phyloP scores from a whole-genome alignment of 2,888 invertebrate genomes.

The Eupithecia subumbrata region DNA sequence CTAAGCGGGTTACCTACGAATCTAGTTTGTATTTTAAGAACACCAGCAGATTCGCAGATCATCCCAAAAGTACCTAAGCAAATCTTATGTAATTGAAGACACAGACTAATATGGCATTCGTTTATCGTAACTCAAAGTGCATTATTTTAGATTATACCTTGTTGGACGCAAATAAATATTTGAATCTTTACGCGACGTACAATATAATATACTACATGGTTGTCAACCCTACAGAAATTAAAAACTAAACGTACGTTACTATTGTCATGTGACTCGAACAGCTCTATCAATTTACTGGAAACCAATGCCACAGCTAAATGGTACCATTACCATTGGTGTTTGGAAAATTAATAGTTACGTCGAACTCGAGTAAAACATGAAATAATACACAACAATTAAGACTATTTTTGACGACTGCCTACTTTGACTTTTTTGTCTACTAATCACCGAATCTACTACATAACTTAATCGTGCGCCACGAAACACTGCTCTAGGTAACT shows the following conservation, averaged over 20 bases:
- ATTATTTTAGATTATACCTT: neutral
- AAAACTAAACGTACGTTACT: neutral
- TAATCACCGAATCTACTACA: neutral
- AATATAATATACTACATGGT: neutral
- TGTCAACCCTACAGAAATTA: neutral
- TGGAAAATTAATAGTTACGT: neutral
- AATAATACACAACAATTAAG: neutral
- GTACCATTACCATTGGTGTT: neutral
- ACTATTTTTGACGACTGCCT: neutral
- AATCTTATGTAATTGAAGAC: neutral
- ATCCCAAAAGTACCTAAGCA: neutral
- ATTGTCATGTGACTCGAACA: neutral
- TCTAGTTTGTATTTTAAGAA: too few relatives aligned
- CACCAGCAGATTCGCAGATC: neutral
- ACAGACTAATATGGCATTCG: neutral
- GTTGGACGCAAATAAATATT: too few relatives aligned
- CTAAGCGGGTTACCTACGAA: too few relatives aligned
- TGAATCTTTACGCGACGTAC: neutral
- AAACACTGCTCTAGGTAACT: neutral
- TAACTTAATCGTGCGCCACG: neutral
- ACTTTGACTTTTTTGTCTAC: neutral
- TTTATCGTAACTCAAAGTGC: neutral
- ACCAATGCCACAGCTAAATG: neutral
- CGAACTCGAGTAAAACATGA: neutral
- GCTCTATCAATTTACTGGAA: conserved; percentile 2